Evolutionary conservation across 2,113 vertebrate genomes (phyloP), one percentile per base, ranked within the genome.

Genomic region (Marmota flaviventris): DNA sequence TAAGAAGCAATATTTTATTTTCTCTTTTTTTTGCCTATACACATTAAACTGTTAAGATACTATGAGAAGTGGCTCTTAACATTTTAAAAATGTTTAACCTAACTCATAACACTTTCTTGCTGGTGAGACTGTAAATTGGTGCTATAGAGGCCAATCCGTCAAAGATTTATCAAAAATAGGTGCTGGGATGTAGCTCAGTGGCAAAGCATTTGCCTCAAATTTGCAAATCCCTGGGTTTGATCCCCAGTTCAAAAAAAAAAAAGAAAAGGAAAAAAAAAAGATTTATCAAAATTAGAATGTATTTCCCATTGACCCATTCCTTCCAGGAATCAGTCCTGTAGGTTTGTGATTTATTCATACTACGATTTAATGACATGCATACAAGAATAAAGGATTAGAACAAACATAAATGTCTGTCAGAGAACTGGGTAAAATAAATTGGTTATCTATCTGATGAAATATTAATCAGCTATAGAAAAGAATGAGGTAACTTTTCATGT

Each of bases 401-500:
- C 58, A 56, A 73, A 88, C 11, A 29, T 72, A 75, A 89, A 53
- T 70, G 16, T 53, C 14, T 51, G 51, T 89, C 79, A 67, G 58
- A 58, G 42, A 97, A 45, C 34, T 73, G 32, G 67, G 12, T 92
- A 85, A 96, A 72, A 8, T 96, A 58, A 81, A 48, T 95, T 73
- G 18, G 63, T 37, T 91, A 93, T 85, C 20, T 25, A 89, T 27
- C 48, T 51, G 48, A 13, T 92, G 61, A 96, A 92, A 75, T 89
- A 87, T 89, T 96, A 79, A 84, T 82, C 58, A 96, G 27, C 42
- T 92, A 1, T 92, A 56, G 86, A 96, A 89, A 85, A 85, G 81
- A 96, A 83, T 75, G 25, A 85, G 73, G 53, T 82, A 85, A 10
- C 5, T 83, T 96, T 91, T 96, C 34, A 82, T 79, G 45, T 58